phyloP scores from a whole-genome alignment of 2,113 vertebrate species.

The Pollimyrus isidori region DNA sequence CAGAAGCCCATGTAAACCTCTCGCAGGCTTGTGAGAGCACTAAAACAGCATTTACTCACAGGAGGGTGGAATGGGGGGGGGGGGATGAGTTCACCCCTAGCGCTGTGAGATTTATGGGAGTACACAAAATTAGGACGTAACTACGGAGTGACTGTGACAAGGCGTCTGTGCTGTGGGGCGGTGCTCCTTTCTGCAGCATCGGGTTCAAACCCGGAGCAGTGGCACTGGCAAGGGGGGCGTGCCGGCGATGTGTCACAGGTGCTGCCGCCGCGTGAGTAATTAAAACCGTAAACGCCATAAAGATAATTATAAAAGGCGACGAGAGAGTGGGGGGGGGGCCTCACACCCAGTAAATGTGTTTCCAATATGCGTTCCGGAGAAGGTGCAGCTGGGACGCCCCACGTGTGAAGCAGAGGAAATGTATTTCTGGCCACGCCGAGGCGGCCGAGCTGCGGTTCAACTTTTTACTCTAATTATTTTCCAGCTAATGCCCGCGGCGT shows the following conservation, averaged over 20 bases:
- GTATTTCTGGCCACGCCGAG: conserved; percentile 77
- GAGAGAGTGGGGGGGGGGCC: conserved; percentile 37
- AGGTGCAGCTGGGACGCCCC: conserved; percentile 52
- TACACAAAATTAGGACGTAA: background rate
- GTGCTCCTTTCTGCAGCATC: background rate
- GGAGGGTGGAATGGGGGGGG: background rate
- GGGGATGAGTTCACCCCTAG: background rate
- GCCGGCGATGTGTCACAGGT: background rate
- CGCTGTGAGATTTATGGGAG: background rate
- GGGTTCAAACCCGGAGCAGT: background rate
- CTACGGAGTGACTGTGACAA: background rate
- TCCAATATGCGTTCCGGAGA: conserved; percentile 67
- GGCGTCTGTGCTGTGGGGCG: background rate
- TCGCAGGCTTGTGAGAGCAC: background rate
- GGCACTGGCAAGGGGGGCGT: background rate
- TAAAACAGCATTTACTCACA: background rate
- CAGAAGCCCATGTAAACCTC: background rate
- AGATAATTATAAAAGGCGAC: conserved; percentile 68
- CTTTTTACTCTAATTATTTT: conserved; percentile 98
- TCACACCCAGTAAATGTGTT: conserved; percentile 62
- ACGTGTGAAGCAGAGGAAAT: conserved; percentile 71
- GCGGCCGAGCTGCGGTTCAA: conserved; percentile 80
- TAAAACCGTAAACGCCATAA: conserved; percentile 62
- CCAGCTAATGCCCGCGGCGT: conserved; percentile 82
- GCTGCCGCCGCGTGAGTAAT: conserved; percentile 52